Evolutionary conservation across 37 sponge, comb jelly and placozoan species (phyloP), one percentile per base, ranked within the genome.

Genomic region (Cladorhizidae sp.): DNA sequence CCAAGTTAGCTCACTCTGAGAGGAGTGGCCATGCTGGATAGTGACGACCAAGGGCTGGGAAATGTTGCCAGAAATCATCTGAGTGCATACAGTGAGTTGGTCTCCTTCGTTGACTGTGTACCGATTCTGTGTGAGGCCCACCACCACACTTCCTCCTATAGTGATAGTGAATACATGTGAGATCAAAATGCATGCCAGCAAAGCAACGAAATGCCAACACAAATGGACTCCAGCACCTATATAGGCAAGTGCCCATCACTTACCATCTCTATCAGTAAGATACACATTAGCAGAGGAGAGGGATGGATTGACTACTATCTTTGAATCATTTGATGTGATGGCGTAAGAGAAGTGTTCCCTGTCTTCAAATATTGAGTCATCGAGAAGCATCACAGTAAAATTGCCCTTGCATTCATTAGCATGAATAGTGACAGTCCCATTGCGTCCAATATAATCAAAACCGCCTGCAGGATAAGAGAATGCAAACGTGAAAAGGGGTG

Each of bases 201-300:
- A 45, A 45, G 49, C 5, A 45, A 45, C 5, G 49, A 9, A 45
- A 45, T 45, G 49, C 5, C 49, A 12, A 45, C 49, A 45, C 49
- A 45, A 45, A 45, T 45, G 9, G 49, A 12, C 8, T 45, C 49
- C 9, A 18, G 59, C 59, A 3, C n/a, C n/a, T n/a, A 26, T 58
- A 58, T 6, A 14, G 3, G 6, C 26, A 18, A 25, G 14, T 26
- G 26, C 3, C 3, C 14, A 26, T 23, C 31, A 26, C 81, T 70
- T 71, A 39, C 81, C 81, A 42, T 81, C 81, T 40, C 57, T 29
- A 54, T 81, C 81, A 25, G 54, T 29, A n/a, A 81, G 21, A 58
- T 70, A 35, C 3, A 81, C 72, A 1, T 56, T n/a, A 57, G 72
- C 81, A 35, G 31, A 26, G 6, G 32, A 18, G 31, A 17, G 57